Base-by-base conservation (phyloP, 1,140 invertebrate species). In the Mesaphorura yosii region DNA sequence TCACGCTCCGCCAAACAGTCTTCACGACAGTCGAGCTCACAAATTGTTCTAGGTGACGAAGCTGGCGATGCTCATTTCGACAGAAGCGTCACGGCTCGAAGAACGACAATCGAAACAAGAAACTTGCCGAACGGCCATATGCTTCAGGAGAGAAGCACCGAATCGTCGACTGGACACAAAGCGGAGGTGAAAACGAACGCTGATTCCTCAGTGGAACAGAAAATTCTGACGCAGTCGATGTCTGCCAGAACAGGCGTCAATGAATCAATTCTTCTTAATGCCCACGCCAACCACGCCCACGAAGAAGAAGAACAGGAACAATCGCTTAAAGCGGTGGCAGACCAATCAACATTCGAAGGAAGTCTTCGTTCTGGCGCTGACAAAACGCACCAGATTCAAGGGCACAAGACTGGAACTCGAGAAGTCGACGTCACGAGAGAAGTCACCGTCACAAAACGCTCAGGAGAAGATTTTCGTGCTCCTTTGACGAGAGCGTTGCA, bases 71-170 rank as follows among this genome's bases (percentile, higher is more conserved):
- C 60, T 31, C 48, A 58, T 2, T 63, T 63, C 44, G 60, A 63
- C 17, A 38, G 57, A 27, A 58, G 54, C 1, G 37, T 46, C 3
- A 53, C 48, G 3, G 60, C 51, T 3, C 31, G 49, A 15, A 19
- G 60, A 20, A 63, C 57, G 1, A 63, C 57, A 0, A 48, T 59
- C 23, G 57, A 63, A 27, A 44, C 48, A 2, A 26, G 57, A 38
- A 62, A 58, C 23, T 52, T 62, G n/a, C 2, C 23, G 1, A 62
- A 62, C 42, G 60, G 60, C 34, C 57, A 59, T 20, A 62, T 62
- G 60, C 31, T 50, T 12, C 50, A 31, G 17, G 57, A 62, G 26
- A 59, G 55, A 48, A 44, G 51, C 2, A 51, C 59, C 4, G 60
- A 59, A 41, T 62, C 60, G 19, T 34, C 51, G 19, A 38, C 44